Conservation (phyloP, 2,113 vertebrate species). For the Vombatus ursinus region DNA sequence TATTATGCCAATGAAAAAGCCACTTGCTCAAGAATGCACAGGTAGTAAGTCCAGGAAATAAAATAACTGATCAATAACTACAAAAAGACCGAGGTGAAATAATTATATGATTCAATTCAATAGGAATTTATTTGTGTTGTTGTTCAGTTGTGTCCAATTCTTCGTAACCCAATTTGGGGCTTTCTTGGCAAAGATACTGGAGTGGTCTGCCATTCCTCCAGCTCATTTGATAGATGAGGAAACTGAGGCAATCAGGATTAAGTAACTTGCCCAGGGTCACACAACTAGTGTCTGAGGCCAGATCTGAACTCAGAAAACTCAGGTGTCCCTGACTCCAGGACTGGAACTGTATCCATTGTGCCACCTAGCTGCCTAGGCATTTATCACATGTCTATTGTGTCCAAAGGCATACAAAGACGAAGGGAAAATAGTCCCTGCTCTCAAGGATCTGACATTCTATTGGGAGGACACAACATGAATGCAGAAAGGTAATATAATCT, state of each 20-base stretch:
- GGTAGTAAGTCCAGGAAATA: neutral
- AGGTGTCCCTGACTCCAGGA: neutral
- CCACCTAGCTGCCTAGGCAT: neutral
- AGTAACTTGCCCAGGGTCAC: no score
- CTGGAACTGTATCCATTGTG: neutral
- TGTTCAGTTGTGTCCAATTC: no score
- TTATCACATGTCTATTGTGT: neutral
- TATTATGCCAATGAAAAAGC: neutral
- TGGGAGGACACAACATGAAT: neutral
- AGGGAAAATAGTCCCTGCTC: neutral
- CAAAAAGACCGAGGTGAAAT: neutral
- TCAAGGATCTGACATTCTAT: neutral
- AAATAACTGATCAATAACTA: neutral
- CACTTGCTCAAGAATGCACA: neutral
- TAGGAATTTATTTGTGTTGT: no score
- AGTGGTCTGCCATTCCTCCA: no score
- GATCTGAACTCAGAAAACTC: neutral
- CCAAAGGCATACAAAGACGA: neutral
- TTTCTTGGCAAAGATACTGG: no score
- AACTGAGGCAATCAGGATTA: no score
- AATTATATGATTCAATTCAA: no score
- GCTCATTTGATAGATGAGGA: no score
- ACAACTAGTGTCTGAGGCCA: no score
- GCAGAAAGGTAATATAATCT: neutral
- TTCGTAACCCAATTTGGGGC: no score